Conservation (phyloP, 2,797 vertebrate species). For the Cryptoblepharus egeriae region DNA sequence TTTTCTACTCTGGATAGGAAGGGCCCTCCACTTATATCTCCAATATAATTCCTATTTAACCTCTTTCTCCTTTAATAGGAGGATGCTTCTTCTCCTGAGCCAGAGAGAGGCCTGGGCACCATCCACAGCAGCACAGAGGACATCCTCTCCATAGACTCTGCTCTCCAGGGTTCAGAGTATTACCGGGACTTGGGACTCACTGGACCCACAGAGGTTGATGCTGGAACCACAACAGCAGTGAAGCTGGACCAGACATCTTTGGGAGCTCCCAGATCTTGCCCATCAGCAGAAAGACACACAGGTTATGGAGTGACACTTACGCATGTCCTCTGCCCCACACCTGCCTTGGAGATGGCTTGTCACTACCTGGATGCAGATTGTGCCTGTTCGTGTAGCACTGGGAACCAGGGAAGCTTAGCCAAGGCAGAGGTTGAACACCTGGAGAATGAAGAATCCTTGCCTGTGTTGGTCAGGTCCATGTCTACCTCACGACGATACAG, state of each 20-base stretch:
- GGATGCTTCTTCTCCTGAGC: constrained; percentile 70
- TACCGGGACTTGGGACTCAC: constrained; percentile 83
- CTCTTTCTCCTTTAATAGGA: constrained; percentile 75
- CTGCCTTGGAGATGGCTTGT: constrained; percentile 44
- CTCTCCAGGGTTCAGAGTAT: constrained; percentile 85
- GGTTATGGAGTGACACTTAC: constrained; percentile 21
- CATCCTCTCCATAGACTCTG: constrained; percentile 78
- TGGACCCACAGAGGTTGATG: not conserved
- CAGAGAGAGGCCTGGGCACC: constrained; percentile 74
- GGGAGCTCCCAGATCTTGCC: not conserved
- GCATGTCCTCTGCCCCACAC: constrained; percentile 33
- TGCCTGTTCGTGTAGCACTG: not conserved
- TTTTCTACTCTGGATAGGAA: too few relatives aligned
- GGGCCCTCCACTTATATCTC: too few relatives aligned
- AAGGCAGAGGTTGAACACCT: constrained; percentile 17
- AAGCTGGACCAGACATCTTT: constrained; percentile 7
- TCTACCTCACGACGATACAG: constrained; percentile 87
- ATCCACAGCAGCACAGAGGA: constrained; percentile 83
- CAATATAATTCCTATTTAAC: too few relatives aligned
- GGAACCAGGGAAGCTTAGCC: constrained; percentile 28
- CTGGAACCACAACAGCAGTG: rapidly evolving
- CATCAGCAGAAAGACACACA: constrained; percentile 8
- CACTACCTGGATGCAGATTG: constrained; percentile 55
- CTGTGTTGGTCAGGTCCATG: constrained; percentile 81
- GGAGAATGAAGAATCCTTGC: constrained; percentile 75